Evolutionary conservation across 2,888 invertebrate species (phyloP).

Genomic region (Diadegma fenestrale): DNA sequence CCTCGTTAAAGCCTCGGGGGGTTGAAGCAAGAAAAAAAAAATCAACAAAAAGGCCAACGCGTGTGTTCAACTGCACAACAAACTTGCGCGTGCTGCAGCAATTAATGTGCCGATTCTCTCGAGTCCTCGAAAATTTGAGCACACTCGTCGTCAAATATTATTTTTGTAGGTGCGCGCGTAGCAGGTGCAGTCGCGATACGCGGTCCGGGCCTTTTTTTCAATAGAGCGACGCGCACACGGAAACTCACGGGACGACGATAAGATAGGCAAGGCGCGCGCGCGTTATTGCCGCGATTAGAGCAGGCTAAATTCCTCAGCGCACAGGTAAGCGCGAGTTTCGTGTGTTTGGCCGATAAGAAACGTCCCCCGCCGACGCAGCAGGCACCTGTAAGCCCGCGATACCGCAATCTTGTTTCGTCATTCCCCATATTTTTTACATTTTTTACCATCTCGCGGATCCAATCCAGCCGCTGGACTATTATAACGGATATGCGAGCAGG

Average conservation of each 20-base stretch:
- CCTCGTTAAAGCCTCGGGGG: slow-evolving; percentile 37
- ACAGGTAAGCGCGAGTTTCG: slow-evolving; percentile 41
- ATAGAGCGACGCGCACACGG: slow-evolving; percentile 1
- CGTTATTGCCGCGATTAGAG: neutral
- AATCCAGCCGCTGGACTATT: too few species aligned
- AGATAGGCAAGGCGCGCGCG: neutral
- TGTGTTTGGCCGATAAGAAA: slow-evolving; percentile 62
- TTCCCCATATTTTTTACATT: too few species aligned
- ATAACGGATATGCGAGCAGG: too few species aligned
- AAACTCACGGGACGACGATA: slow-evolving; percentile 11
- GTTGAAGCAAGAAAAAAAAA: slow-evolving; percentile 46
- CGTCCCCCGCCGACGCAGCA: neutral
- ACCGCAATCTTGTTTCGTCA: too few species aligned
- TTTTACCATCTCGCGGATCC: neutral
- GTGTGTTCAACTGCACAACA: too few species aligned
- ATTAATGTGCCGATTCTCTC: too few species aligned
- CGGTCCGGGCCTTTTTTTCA: neutral
- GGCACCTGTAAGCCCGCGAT: too few species aligned
- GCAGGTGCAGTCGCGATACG: too few species aligned
- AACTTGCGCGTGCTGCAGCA: too few species aligned
- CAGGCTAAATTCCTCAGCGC: slow-evolving; percentile 32
- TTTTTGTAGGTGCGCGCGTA: too few species aligned
- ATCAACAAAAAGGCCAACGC: slow-evolving; percentile 28
- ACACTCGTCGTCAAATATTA: too few species aligned
- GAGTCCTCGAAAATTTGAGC: neutral